Conservation (phyloP, 2,888 invertebrate genomes). For the Leptopilina syphax region DNA sequence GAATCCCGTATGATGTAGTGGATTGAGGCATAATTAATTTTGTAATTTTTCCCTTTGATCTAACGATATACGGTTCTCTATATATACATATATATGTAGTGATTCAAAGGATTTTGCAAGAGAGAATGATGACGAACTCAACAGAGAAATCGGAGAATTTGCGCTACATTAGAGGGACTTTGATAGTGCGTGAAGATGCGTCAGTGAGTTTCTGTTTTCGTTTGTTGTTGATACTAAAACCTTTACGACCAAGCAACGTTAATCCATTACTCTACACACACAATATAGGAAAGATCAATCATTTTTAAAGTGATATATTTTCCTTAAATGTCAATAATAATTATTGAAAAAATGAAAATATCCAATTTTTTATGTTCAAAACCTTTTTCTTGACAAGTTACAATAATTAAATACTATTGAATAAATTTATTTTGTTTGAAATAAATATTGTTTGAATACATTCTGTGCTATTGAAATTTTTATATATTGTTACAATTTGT, state of each 20-base stretch:
- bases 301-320: neutral
- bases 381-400: too few relatives aligned
- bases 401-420: too few relatives aligned
- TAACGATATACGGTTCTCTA: neutral
- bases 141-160: slow-evolving; percentile 30
- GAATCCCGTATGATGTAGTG: slow-evolving; percentile 8
- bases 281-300: neutral
- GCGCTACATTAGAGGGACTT: slow-evolving; percentile 24
- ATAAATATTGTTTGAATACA: too few relatives aligned
- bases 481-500: too few relatives aligned
- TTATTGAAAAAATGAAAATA: too few relatives aligned
- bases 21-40: slow-evolving; percentile 35
- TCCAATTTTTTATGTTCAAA: too few relatives aligned
- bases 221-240: slow-evolving; percentile 8
- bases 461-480: too few relatives aligned
- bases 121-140: slow-evolving; percentile 2
- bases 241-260: slow-evolving; percentile 10
- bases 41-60: slow-evolving; percentile 32
- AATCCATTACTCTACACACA: neutral
- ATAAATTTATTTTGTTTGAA: too few relatives aligned
- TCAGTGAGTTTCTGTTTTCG: slow-evolving; percentile 26
- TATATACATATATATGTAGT: neutral
- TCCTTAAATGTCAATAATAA: too few relatives aligned
- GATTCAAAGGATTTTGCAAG: slow-evolving; percentile 21
- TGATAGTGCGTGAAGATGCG: slow-evolving; percentile 37